Base-by-base conservation (phyloP, 2,888 invertebrate genomes). In the Ormyrus labotus region DNA sequence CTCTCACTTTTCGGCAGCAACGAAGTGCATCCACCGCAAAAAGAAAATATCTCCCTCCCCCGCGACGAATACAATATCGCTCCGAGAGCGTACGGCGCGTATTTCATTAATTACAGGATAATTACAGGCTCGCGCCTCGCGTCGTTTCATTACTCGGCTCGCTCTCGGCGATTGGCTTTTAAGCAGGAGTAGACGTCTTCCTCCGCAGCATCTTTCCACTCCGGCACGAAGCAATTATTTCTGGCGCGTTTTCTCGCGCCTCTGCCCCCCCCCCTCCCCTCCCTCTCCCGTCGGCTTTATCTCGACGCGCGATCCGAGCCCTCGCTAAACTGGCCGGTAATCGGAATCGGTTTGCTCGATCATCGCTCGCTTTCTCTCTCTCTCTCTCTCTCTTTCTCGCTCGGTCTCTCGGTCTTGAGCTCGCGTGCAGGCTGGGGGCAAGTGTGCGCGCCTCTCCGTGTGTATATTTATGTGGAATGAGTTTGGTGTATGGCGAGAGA, bases 191-290 rank as follows among this genome's bases (percentile, higher is more conserved):
- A 67, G 72, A 78, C 65, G 82, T 82, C 75, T 74, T 51, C 60
- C 74, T 78, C 72, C 60, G 48, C 45, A 61, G 45, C 73, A 8
- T 53, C 9, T 60, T 72, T 68, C 10, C 63, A 50, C 63, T 58
- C 63, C 81, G 63, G 74, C 80, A 51, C 61, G 63, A 64, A 60
- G 78, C 81, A 81, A 81, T 81, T 81, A 81, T 81, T 81, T 81
- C 81, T 81, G 70, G 78, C 76, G 78, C 76, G 76, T 81, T 81
- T 81, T 81, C 81, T 81, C 81, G 81, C 81, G 74, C 81, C 81
- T 78, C 75, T 48, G 50, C 45, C 8, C 51, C 5, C 19, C 58
- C 34, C 19, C 7, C 61, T 13, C 47, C 45, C 58, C 34, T 13
- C 7, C 61, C 11, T 13, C 45, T 50, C 48, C 45, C 61, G 63